Percentiles rank a stretch among this genome's conserved stretches.
Conservation (phyloP, 2,888 invertebrate species). For the Argyra leucocephala region DNA sequence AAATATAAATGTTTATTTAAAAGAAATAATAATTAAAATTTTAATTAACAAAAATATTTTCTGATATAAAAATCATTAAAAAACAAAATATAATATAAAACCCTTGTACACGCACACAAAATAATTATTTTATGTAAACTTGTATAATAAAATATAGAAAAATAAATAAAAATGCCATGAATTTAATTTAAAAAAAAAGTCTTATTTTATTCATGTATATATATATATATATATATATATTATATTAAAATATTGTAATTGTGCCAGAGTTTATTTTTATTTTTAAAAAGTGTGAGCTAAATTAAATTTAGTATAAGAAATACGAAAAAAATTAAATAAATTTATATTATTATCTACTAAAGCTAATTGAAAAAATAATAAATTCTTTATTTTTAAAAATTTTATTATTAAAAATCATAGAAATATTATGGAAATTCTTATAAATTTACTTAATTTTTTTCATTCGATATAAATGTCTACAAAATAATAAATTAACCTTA, state of each 20-base stretch:
- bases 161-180: not conserved
- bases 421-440: too few species aligned
- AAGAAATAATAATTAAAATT: not conserved
- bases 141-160: not conserved
- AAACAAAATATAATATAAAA: too few species aligned
- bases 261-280: not conserved
- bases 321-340: not conserved
- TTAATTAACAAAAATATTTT: not conserved
- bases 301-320: not conserved
- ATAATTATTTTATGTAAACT: not conserved
- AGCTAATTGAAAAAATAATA: too few species aligned
- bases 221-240: not conserved
- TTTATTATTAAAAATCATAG: too few species aligned
- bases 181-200: not conserved
- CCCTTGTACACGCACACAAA: not conserved
- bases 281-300: not conserved
- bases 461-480: too few species aligned
- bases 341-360: not conserved
- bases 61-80: not conserved
- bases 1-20: not conserved
- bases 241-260: not conserved
- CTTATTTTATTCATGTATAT: not conserved
- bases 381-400: too few species aligned
- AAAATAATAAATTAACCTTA: too few species aligned
- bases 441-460: too few species aligned